Conservation (phyloP, 2,797 vertebrate genomes). For the Notoglanidium macrostoma region DNA sequence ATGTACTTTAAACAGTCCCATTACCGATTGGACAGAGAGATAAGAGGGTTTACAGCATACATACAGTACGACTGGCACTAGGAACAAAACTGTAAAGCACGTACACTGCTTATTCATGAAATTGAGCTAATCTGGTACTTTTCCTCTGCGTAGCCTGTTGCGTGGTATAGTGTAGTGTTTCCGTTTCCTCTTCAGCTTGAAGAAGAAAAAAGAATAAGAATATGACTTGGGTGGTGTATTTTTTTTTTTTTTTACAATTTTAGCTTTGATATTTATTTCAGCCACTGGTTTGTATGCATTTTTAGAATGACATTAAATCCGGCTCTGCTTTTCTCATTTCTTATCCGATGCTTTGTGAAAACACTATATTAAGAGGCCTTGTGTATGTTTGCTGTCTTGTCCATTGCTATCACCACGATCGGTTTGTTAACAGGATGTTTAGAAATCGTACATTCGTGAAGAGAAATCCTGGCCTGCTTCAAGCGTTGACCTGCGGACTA, state of each 20-base stretch:
- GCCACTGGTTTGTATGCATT: conserved; percentile 30
- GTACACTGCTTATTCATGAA: background rate
- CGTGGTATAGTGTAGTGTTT: background rate
- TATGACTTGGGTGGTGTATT: too few species aligned
- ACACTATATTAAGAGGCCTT: conserved; percentile 26
- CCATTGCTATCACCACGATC: conserved; percentile 70
- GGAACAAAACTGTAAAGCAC: conserved; percentile 13
- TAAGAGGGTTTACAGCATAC: background rate
- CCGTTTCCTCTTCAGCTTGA: background rate
- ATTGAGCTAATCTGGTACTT: background rate
- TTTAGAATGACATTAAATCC: conserved; percentile 19
- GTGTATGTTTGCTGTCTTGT: conserved; percentile 54
- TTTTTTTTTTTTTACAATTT: background rate
- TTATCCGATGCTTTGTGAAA: conserved; percentile 28
- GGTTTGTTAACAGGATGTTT: conserved; percentile 81
- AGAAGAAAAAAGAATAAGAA: background rate
- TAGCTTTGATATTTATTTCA: background rate
- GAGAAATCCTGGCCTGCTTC: conserved; percentile 74
- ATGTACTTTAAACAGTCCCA: conserved; percentile 33
- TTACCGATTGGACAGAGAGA: conserved; percentile 2
- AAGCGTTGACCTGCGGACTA: conserved; percentile 79
- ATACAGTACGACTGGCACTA: background rate
- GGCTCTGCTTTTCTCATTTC: conserved; percentile 16
- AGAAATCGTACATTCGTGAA: conserved; percentile 74
- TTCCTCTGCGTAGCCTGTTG: background rate